These are phyloP conservation scores for Clarias platycephalus DNA, from an alignment of 2,797 vertebrate genomes.

Conservation along the genomic window DNA sequence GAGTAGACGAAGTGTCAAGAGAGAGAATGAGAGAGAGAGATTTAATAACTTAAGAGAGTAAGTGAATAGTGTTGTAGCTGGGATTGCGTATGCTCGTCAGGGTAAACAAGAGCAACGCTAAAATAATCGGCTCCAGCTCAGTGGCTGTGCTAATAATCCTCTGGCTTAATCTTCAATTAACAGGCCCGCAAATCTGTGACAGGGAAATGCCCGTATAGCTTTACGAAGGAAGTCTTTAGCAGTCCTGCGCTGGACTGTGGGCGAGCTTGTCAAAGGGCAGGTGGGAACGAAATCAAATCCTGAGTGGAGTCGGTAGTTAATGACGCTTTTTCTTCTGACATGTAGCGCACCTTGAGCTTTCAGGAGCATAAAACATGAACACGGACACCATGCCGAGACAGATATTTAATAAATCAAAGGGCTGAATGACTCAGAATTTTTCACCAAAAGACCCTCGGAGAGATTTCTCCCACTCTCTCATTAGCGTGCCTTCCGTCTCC, in stretches of 20 bases:
- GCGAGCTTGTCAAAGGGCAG: conserved; percentile 21
- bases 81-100: conserved; percentile 42
- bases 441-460: background rate
- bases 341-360: background rate
- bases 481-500: background rate
- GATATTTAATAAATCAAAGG: conserved; percentile 49
- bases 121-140: conserved; percentile 77
- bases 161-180: conserved; percentile 81
- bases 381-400: conserved; percentile 38
- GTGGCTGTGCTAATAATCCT: conserved; percentile 78
- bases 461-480: background rate
- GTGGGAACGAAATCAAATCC: conserved; percentile 44
- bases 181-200: conserved; percentile 66
- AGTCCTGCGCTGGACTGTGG: conserved; percentile 23
- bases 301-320: conserved; percentile 69
- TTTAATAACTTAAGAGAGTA: conserved; percentile 74
- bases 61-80: conserved; percentile 61
- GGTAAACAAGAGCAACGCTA: conserved; percentile 62
- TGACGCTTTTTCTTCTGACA: conserved; percentile 23
- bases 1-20: conserved; percentile 63
- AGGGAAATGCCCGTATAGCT: conserved; percentile 43
- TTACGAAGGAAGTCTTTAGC: conserved; percentile 51
- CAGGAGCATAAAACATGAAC: background rate
- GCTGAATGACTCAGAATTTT: conserved; percentile 49
- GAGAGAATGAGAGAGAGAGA: conserved; percentile 42